phyloP scores from a whole-genome alignment of 2,888 invertebrate species.

The Helleia helle region DNA sequence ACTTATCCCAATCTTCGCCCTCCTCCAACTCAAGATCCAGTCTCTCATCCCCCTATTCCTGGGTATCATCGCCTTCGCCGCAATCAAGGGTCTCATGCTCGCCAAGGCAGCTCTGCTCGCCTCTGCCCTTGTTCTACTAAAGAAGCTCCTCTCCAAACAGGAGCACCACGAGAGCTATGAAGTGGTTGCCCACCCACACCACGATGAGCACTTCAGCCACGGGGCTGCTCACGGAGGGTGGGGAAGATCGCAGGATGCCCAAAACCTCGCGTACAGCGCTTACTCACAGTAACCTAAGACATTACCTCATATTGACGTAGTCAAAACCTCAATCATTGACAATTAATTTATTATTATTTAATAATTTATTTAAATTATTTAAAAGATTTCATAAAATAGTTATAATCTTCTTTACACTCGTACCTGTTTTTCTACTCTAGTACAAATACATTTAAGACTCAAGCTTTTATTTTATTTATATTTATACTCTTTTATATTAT shows the following conservation, averaged over 20 bases:
- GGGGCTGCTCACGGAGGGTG: constrained; percentile 77
- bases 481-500: not conserved
- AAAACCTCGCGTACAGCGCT: constrained; percentile 82
- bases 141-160: constrained; percentile 81
- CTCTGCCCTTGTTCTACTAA: constrained; percentile 78
- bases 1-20: constrained; percentile 81
- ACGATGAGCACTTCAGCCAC: constrained; percentile 72
- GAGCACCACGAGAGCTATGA: constrained; percentile 82
- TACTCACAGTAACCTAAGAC: constrained; percentile 66
- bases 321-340: constrained; percentile 46
- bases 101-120: constrained; percentile 88
- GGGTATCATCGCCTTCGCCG: constrained; percentile 82
- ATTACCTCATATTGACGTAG: constrained; percentile 10
- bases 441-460: not conserved
- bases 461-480: not conserved
- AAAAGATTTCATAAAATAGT: constrained; percentile 23
- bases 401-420: constrained; percentile 32
- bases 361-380: constrained; percentile 56
- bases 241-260: constrained; percentile 77
- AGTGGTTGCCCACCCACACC: constrained; percentile 81
- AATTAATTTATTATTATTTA: constrained; percentile 57
- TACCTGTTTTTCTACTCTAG: constrained; percentile 36
- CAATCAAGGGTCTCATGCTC: constrained; percentile 87
- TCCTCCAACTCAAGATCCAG: constrained; percentile 85
- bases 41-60: constrained; percentile 85